A percentile compares a stretch with the other conserved stretches of the same genome.
Conservation (phyloP, 2,888 invertebrate species). For the Pocota personata region DNA sequence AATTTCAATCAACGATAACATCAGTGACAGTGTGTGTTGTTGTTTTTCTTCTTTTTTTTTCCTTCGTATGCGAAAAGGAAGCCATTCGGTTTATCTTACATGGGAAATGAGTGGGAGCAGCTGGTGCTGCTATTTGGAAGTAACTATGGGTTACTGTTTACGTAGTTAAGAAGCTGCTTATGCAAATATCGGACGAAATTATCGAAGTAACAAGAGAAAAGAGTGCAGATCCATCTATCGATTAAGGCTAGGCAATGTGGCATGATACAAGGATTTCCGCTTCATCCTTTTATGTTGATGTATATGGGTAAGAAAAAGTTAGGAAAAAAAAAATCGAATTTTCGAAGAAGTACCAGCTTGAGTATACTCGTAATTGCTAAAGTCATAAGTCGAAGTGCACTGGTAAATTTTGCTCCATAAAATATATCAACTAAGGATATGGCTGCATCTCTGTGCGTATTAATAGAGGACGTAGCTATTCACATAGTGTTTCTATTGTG, state of each 20-base stretch:
- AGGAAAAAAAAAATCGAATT: no score
- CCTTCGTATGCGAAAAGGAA: slow-evolving; percentile 39
- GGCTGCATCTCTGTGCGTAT: no score
- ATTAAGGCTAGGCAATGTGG: background rate
- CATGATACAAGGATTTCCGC: background rate
- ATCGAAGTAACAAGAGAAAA: slow-evolving; percentile 33
- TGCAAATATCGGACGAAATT: background rate
- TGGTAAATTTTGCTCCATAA: no score
- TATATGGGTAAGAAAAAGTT: no score
- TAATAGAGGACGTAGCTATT: no score
- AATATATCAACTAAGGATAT: no score
- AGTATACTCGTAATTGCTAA: no score
- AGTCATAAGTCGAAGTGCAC: no score
- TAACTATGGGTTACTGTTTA: slow-evolving; percentile 46
- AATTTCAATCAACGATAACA: slow-evolving; percentile 69
- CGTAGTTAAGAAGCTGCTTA: slow-evolving; percentile 18
- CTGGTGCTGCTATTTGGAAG: slow-evolving; percentile 48
- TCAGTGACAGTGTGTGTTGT: slow-evolving; percentile 35
- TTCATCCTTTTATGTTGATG: no score
- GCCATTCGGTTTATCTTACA: slow-evolving; percentile 52
- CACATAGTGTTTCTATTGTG: no score
- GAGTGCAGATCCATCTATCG: background rate
- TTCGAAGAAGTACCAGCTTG: no score
- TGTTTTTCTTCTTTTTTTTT: background rate
- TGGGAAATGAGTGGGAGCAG: slow-evolving; percentile 49